Conservation (phyloP, 2,797 vertebrate genomes). For the Graptemys geographica region DNA sequence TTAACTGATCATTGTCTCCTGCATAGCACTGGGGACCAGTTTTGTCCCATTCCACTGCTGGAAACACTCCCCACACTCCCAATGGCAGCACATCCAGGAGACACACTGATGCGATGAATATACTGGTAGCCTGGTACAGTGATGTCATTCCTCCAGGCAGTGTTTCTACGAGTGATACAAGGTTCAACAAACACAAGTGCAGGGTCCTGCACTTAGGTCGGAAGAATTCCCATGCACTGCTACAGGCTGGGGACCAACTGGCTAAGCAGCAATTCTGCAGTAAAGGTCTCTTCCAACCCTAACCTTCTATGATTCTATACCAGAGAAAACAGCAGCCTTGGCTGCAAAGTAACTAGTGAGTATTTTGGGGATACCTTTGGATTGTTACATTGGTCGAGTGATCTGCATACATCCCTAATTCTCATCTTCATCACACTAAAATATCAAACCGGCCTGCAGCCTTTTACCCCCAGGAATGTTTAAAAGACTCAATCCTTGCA, state of each 20-base stretch:
- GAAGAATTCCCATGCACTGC: too few species aligned
- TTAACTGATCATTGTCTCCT: neutral
- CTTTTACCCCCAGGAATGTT: neutral
- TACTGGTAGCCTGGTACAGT: neutral
- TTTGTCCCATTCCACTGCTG: neutral
- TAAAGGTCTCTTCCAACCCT: too few species aligned
- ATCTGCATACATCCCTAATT: rapidly evolving
- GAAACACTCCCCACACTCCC: neutral
- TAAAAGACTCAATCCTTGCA: neutral
- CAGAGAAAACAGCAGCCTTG: neutral
- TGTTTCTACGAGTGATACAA: neutral
- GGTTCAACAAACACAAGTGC: too few species aligned
- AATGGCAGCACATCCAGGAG: neutral
- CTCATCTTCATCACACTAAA: neutral
- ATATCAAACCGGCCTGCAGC: neutral
- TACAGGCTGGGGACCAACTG: too few species aligned
- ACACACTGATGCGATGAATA: rapidly evolving
- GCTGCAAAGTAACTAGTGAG: neutral
- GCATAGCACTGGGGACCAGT: neutral
- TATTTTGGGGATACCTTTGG: rapidly evolving
- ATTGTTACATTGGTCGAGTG: neutral
- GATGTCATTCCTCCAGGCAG: neutral
- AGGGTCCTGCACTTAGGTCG: too few species aligned
- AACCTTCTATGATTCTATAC: neutral
- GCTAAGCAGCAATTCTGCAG: too few species aligned